Percentiles rank a stretch among this genome's conserved stretches.
phyloP scores from a whole-genome alignment of 2,113 vertebrate genomes.

The Probosciger aterrimus region DNA sequence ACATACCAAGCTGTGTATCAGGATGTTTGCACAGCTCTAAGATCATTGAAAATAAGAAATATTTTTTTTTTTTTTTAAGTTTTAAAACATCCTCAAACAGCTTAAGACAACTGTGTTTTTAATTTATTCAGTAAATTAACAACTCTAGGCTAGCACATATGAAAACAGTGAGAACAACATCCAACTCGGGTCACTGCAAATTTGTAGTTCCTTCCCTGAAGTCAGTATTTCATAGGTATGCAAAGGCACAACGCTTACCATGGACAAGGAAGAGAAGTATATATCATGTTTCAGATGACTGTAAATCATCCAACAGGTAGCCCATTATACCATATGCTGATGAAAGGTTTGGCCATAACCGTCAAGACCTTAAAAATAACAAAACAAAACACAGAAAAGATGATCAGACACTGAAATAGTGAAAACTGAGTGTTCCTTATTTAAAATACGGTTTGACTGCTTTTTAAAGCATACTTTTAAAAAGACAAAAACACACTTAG shows the following conservation, averaged over 20 bases:
- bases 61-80: not conserved
- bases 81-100: not conserved
- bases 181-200: not conserved
- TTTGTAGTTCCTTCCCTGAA: not conserved
- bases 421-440: not conserved
- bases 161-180: not conserved
- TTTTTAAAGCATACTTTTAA: not conserved
- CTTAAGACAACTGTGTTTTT: not conserved
- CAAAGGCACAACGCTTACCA: conserved; percentile 46
- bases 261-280: not conserved
- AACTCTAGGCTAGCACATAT: not conserved
- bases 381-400: not conserved
- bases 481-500: not conserved
- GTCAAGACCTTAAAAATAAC: conserved; percentile 28
- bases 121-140: not conserved
- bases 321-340: not conserved
- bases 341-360: conserved; percentile 43
- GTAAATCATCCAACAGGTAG: conserved; percentile 24
- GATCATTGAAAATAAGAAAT: not conserved
- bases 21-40: not conserved
- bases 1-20: not conserved
- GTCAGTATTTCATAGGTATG: not conserved
- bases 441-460: not conserved
- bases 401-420: not conserved
- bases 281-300: conserved; percentile 11